These are phyloP conservation scores for Limanda limanda DNA, from an alignment of 2,113 vertebrate species.

Conservation along the genomic window DNA sequence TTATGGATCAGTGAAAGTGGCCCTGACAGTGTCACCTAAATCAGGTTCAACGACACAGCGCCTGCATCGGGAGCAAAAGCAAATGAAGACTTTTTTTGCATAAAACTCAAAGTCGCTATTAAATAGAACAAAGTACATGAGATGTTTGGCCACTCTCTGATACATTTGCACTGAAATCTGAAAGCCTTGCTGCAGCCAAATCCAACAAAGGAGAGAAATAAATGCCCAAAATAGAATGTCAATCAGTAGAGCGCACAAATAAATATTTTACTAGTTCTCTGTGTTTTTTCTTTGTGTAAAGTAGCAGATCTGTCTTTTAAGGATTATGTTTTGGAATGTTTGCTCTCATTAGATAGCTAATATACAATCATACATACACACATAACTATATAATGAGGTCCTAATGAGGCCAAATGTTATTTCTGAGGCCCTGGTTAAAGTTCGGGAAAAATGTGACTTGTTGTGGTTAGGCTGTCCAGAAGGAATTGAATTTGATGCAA, in stretches of 20 bases:
- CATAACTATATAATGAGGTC: too few species aligned
- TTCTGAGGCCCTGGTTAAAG: too few species aligned
- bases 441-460: too few species aligned
- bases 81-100: background rate
- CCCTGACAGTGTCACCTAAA: background rate
- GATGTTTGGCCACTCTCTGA: background rate
- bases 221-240: too few species aligned
- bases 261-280: too few species aligned
- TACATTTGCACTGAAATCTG: background rate
- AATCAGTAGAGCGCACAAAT: too few species aligned
- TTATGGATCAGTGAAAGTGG: conserved; percentile 35
- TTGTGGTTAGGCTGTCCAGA: background rate
- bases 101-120: background rate
- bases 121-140: background rate
- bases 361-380: too few species aligned
- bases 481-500: background rate
- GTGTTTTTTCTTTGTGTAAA: too few species aligned
- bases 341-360: background rate
- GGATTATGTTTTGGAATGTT: background rate
- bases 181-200: background rate
- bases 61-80: background rate
- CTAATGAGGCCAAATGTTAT: too few species aligned
- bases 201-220: too few species aligned
- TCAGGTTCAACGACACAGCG: too few species aligned
- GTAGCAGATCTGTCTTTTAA: background rate